Conservation (phyloP, 2,113 vertebrate genomes). For the Actinemys pallida region DNA sequence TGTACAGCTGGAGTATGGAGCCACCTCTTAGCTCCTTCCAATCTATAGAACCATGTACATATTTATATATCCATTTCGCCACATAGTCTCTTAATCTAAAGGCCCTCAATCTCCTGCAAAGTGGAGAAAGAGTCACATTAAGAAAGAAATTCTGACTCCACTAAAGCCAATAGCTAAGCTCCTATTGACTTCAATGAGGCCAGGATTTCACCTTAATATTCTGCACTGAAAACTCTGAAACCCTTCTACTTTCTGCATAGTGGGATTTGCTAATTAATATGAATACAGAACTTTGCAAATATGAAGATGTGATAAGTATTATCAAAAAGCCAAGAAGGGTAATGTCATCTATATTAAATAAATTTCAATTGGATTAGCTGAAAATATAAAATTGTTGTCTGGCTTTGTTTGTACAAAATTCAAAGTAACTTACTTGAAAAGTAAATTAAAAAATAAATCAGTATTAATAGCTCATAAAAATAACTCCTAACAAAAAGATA, state of each 20-base stretch:
- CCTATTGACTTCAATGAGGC: not conserved
- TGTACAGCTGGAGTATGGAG: not conserved
- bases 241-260: not conserved
- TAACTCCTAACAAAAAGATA: constrained; percentile 7
- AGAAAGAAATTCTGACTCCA: not conserved
- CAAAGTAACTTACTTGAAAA: constrained; percentile 20
- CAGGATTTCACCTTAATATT: not conserved
- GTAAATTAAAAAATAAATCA: constrained; percentile 2
- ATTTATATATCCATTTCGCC: not conserved
- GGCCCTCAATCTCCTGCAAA: not conserved
- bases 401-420: not conserved
- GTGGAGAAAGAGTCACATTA: not conserved
- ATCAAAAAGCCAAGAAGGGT: not conserved
- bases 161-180: not conserved
- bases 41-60: not conserved
- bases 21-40: not conserved
- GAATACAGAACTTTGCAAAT: not conserved
- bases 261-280: not conserved
- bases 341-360: not conserved
- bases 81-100: not conserved
- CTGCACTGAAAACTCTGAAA: not conserved
- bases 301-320: not conserved
- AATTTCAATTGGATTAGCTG: not conserved
- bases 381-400: not conserved
- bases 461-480: constrained; percentile 15